Conservation (phyloP, 2,888 invertebrate species). For the Himalopsyche anomala region DNA sequence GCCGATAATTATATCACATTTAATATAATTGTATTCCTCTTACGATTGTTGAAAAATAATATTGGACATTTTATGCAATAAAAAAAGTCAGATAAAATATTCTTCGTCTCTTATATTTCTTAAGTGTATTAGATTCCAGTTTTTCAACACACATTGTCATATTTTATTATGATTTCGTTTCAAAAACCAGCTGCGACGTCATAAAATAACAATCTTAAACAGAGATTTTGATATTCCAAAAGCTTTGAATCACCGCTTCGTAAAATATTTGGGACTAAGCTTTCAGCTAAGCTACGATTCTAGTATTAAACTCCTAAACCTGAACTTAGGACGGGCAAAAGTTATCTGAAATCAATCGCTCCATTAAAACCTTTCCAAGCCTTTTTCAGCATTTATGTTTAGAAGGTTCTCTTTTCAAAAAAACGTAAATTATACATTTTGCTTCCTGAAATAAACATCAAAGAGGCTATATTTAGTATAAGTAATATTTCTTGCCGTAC, state of each 20-base stretch:
- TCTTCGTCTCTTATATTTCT: background rate
- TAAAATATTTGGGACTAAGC: background rate
- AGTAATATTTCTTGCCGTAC: too few relatives aligned
- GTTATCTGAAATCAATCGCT: slow-evolving; percentile 31
- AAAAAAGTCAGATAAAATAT: background rate
- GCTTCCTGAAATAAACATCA: background rate
- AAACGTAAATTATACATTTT: background rate
- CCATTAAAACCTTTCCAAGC: background rate
- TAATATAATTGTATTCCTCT: background rate
- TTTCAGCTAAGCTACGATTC: background rate
- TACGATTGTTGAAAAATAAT: background rate
- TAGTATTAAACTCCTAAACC: background rate
- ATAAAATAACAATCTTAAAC: slow-evolving; percentile 27
- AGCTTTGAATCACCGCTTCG: slow-evolving; percentile 18
- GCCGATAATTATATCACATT: background rate
- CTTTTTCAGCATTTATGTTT: background rate
- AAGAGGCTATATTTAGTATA: background rate
- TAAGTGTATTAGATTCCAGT: background rate
- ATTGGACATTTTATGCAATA: background rate
- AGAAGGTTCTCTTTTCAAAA: background rate
- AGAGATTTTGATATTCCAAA: background rate
- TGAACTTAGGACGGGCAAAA: background rate
- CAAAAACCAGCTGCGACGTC: background rate
- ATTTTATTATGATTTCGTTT: background rate
- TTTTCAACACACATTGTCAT: slow-evolving; percentile 1